A percentile compares a stretch with the other conserved stretches of the same genome.
These are phyloP conservation scores for Chascanopsetta lugubris DNA, from an alignment of 2,113 vertebrate genomes.

Conservation along the genomic window DNA sequence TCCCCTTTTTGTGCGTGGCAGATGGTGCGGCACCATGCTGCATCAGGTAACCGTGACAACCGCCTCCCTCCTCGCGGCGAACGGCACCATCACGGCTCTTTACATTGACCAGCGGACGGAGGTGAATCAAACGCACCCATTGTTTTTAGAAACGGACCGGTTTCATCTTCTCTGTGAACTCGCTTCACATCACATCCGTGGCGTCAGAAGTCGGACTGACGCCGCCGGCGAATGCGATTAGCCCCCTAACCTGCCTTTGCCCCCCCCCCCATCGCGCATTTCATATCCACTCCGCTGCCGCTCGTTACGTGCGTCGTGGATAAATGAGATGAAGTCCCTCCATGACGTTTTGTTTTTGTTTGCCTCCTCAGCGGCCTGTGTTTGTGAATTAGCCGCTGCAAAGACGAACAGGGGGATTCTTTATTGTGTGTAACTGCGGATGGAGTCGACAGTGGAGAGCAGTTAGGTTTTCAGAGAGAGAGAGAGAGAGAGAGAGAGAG, in stretches of 20 bases:
- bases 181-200: slow-evolving; percentile 9
- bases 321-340: slow-evolving; percentile 4
- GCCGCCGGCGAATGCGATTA: slow-evolving; percentile 18
- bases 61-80: slow-evolving; percentile 70
- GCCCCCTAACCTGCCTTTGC: background rate
- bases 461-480: background rate
- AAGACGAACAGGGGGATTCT: background rate
- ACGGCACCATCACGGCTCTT: slow-evolving; percentile 68
- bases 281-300: slow-evolving; percentile 16
- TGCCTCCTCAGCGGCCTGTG: background rate
- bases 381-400: slow-evolving; percentile 9
- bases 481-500: background rate
- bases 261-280: slow-evolving; percentile 1
- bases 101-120: slow-evolving; percentile 54
- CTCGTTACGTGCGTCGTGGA: slow-evolving; percentile 6
- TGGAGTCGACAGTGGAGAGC: slow-evolving; percentile 1
- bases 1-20: slow-evolving; percentile 83
- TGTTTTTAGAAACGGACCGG: slow-evolving; percentile 16
- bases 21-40: slow-evolving; percentile 87
- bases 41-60: slow-evolving; percentile 89
- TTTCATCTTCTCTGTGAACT: slow-evolving; percentile 4
- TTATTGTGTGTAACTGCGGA: background rate
- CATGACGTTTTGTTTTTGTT: background rate
- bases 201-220: slow-evolving; percentile 13
- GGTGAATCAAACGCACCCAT: background rate